Percentiles rank a stretch among this genome's conserved stretches.
Evolutionary conservation across 2,797 vertebrate genomes (phyloP).

Genomic region (Gila robusta): DNA sequence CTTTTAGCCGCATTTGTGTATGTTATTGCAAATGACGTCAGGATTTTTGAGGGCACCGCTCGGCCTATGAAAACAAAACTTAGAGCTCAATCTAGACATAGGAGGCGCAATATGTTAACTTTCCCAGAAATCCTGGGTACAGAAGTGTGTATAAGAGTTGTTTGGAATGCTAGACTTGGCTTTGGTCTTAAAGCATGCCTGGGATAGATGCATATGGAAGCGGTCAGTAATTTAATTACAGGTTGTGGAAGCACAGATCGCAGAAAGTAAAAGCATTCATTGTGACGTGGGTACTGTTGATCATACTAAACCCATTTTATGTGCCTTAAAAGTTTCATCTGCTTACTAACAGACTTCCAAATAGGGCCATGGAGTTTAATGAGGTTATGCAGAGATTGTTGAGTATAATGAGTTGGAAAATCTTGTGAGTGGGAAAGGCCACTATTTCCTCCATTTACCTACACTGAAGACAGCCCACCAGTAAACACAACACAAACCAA

Average conservation of each 20-base stretch:
- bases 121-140: conserved; percentile 14
- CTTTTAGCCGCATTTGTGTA: conserved; percentile 44
- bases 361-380: conserved; percentile 36
- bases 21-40: conserved; percentile 49
- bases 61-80: conserved; percentile 37
- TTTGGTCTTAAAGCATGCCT: conserved; percentile 21
- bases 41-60: conserved; percentile 29
- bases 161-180: conserved; percentile 40
- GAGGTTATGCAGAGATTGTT: conserved; percentile 37
- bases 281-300: conserved; percentile 7
- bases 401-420: conserved; percentile 41
- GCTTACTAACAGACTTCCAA: conserved; percentile 35
- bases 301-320: conserved; percentile 18
- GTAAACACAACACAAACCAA: conserved; percentile 29
- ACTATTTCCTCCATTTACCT: conserved; percentile 38
- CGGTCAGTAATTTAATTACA: conserved; percentile 38
- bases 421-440: conserved; percentile 15
- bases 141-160: conserved; percentile 24
- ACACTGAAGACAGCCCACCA: conserved; percentile 18
- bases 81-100: conserved; percentile 16
- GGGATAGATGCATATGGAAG: conserved; percentile 33
- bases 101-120: conserved; percentile 20
- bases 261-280: conserved; percentile 12
- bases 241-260: not conserved
- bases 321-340: conserved; percentile 4